These are phyloP conservation scores for Bombus waltoni DNA, from an alignment of 1,140 invertebrate genomes.

Conservation along the genomic window DNA sequence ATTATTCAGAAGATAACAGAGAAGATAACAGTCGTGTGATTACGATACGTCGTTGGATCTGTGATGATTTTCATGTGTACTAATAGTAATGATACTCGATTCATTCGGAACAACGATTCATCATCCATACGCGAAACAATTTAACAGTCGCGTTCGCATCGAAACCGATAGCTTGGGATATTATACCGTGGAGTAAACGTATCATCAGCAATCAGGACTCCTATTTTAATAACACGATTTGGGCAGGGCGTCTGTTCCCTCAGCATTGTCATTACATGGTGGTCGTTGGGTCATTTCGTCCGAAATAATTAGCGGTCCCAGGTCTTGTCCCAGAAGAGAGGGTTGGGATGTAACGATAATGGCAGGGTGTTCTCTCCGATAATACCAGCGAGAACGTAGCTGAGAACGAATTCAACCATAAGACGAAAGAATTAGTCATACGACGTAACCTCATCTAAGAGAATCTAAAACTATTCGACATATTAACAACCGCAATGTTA, in stretches of 20 bases:
- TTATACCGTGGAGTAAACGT: conserved; percentile 32
- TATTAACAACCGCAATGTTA: conserved; percentile 62
- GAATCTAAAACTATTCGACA: conserved; percentile 30
- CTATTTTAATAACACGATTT: conserved; percentile 71
- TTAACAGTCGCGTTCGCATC: conserved; percentile 19
- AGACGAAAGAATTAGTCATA: conserved; percentile 58
- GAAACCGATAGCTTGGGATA: conserved; percentile 20
- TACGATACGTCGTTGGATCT: background rate
- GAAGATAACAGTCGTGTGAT: background rate
- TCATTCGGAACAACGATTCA: background rate
- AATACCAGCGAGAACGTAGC: conserved; percentile 49
- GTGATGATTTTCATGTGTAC: background rate
- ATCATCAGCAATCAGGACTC: conserved; percentile 59
- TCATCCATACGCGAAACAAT: conserved; percentile 24
- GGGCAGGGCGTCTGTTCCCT: conserved; percentile 22
- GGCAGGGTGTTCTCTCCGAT: conserved; percentile 60
- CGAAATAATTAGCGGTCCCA: conserved; percentile 71
- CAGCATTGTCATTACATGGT: conserved; percentile 71
- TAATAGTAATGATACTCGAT: background rate
- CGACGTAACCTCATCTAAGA: conserved; percentile 38
- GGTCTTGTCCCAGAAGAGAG: conserved; percentile 51
- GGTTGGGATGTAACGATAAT: conserved; percentile 67
- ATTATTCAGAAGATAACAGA: background rate
- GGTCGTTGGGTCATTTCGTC: conserved; percentile 60
- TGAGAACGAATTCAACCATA: conserved; percentile 15